These are phyloP conservation scores for Stichodactyla helianthus DNA, from an alignment of 64 coral and sea anemone species.

Conservation along the genomic window DNA sequence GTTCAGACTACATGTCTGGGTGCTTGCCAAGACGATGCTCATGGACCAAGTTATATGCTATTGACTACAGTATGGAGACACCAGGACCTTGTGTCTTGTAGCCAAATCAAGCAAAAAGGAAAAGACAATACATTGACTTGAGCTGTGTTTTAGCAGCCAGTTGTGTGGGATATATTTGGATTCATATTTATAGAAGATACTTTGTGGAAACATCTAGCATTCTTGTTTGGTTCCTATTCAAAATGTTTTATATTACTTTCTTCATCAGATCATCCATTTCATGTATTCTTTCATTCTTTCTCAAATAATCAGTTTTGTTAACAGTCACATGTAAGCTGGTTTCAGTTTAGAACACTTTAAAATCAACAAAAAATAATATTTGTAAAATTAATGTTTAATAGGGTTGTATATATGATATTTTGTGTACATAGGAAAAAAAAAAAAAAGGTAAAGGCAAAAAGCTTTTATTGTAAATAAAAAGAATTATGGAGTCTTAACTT, in stretches of 20 bases:
- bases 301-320: neutral
- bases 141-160: slow-evolving; percentile 27
- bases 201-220: neutral
- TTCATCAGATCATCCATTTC: neutral
- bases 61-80: slow-evolving; percentile 90
- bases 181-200: neutral
- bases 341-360: slow-evolving; percentile 24
- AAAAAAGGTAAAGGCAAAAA: slow-evolving; percentile 28
- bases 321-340: neutral
- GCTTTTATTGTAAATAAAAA: slow-evolving; percentile 75
- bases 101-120: neutral
- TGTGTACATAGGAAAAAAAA: slow-evolving; percentile 37
- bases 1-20: slow-evolving; percentile 89
- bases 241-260: neutral
- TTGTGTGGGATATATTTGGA: neutral
- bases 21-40: slow-evolving; percentile 81
- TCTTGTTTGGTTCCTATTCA: neutral
- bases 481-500: neutral
- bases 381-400: slow-evolving; percentile 35
- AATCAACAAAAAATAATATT: slow-evolving; percentile 20
- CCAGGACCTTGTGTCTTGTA: slow-evolving; percentile 92
- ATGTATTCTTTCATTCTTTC: neutral
- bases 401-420: slow-evolving; percentile 58
- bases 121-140: neutral
- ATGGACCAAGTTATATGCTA: slow-evolving; percentile 91